Conservation (phyloP, 35 echinoderm and acorn worm genomes). For the Apostichopus japonicus region DNA sequence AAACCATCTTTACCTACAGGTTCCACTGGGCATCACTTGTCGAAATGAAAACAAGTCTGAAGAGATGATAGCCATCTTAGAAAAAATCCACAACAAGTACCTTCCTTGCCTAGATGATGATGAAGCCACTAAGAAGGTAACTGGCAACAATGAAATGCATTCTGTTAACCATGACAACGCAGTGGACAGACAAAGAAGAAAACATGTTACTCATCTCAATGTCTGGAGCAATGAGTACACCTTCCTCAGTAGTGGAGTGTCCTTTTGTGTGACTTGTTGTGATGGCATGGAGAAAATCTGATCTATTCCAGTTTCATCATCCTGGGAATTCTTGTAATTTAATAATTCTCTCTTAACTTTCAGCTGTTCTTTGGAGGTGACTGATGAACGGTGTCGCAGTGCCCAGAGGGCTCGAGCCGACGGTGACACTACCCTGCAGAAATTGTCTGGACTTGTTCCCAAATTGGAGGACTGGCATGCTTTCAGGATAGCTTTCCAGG, state of each 20-base stretch:
- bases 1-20: background rate
- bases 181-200: too few species aligned
- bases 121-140: too few species aligned
- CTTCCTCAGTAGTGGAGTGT: too few species aligned
- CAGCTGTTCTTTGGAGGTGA: conserved; percentile 12
- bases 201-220: too few species aligned
- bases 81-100: background rate
- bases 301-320: too few species aligned
- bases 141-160: too few species aligned
- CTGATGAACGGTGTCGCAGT: conserved; percentile 32
- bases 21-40: background rate
- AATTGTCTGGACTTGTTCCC: background rate
- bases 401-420: background rate
- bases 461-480: conserved; percentile 19
- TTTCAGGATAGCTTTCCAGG: conserved; percentile 9
- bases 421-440: background rate
- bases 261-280: too few species aligned
- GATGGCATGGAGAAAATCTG: too few species aligned
- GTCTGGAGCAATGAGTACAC: too few species aligned
- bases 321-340: too few species aligned
- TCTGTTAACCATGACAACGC: too few species aligned
- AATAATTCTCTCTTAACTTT: too few species aligned
- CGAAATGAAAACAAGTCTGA: conserved; percentile 17
- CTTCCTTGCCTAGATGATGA: background rate
- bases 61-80: conserved; percentile 14